phyloP scores from a whole-genome alignment of 2,888 invertebrate species.

The Rhingia rostrata region DNA sequence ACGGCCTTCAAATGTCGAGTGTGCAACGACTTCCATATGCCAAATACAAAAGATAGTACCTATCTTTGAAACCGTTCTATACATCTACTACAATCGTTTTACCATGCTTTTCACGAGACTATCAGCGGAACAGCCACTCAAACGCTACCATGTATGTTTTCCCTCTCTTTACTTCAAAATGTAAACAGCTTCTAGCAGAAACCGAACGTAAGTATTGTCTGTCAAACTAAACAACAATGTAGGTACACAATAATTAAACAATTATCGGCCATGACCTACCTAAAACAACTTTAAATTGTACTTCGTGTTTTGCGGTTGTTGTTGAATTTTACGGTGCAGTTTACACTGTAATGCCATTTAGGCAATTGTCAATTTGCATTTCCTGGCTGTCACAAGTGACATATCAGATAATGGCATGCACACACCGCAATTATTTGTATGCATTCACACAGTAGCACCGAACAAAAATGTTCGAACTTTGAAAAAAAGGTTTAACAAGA shows the following conservation, averaged over 20 bases:
- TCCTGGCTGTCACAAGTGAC: conserved; percentile 51
- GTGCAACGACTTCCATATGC: too few species aligned
- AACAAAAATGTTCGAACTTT: conserved; percentile 10
- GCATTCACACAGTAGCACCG: conserved; percentile 22
- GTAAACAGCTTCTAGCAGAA: conserved; percentile 58
- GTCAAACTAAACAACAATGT: conserved; percentile 49
- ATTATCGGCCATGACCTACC: conserved; percentile 72
- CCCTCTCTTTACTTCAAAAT: not conserved
- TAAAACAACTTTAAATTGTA: conserved; percentile 66
- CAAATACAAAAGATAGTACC: too few species aligned
- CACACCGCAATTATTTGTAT: not conserved
- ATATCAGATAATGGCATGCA: conserved; percentile 40
- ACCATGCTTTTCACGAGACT: conserved; percentile 33
- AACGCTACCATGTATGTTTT: not conserved
- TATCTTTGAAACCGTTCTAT: not conserved
- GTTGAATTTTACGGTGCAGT: conserved; percentile 6
- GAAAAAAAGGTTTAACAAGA: conserved; percentile 57
- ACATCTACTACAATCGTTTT: conserved; percentile 5
- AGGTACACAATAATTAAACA: conserved; percentile 48
- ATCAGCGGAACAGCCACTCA: conserved; percentile 21
- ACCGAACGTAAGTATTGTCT: conserved; percentile 33
- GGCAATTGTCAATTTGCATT: conserved; percentile 53
- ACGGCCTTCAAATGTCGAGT: too few species aligned
- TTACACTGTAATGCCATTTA: conserved; percentile 19
- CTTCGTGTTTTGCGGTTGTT: conserved; percentile 42